Percentiles rank a stretch among this genome's conserved stretches.
Conservation (phyloP, 2,888 invertebrate species). For the Drepanosiphum platanoidis region DNA sequence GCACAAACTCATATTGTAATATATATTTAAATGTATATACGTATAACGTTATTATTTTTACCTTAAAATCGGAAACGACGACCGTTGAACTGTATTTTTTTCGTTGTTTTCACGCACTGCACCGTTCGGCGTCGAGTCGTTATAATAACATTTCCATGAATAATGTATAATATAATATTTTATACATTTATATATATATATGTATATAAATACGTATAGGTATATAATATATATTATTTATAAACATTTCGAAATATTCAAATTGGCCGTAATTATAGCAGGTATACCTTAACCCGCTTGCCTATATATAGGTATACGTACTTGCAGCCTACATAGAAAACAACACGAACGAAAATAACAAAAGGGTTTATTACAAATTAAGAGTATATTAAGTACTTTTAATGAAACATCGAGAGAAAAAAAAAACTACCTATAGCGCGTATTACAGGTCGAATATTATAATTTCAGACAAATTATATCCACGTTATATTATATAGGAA, state of each 20-base stretch:
- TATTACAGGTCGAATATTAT: conserved; percentile 10
- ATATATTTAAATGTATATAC: too few relatives aligned
- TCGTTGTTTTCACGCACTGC: neutral
- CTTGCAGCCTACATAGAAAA: neutral
- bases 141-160: conserved; percentile 31
- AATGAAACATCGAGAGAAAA: too few relatives aligned
- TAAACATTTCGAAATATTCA: conserved; percentile 10
- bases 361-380: conserved; percentile 17
- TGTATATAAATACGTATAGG: neutral
- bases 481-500: neutral
- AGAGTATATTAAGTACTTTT: neutral
- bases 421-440: conserved; percentile 13
- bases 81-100: neutral
- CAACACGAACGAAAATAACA: conserved; percentile 15
- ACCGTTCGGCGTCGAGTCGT: neutral
- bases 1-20: neutral
- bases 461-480: conserved; percentile 39
- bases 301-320: too few relatives aligned
- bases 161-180: conserved; percentile 1
- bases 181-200: neutral
- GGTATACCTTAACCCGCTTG: too few relatives aligned
- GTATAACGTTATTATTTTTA: neutral
- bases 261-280: conserved; percentile 30
- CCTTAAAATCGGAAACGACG: conserved; percentile 23
- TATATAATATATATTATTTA: neutral